Evolutionary conservation across 2,113 vertebrate genomes (phyloP).

Genomic region (Lichenostomus cassidix): DNA sequence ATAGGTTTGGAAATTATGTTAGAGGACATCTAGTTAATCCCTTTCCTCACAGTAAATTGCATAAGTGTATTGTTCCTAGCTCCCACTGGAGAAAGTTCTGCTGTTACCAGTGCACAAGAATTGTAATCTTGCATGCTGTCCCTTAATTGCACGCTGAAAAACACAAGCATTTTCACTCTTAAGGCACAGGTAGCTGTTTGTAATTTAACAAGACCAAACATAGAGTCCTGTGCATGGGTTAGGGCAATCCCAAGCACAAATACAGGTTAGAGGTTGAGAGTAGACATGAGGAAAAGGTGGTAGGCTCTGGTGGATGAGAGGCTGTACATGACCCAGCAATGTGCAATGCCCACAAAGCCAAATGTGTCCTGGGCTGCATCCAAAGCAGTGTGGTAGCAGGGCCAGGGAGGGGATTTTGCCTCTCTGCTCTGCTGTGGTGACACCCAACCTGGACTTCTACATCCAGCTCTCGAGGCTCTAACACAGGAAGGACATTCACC

Average conservation of each 20-base stretch:
- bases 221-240: background rate
- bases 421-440: background rate
- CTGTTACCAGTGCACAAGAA: background rate
- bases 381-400: fast-evolving
- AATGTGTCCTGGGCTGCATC: background rate
- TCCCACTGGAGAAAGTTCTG: background rate
- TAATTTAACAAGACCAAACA: background rate
- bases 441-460: no score
- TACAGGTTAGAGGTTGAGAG: background rate
- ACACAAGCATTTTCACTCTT: background rate
- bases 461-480: background rate
- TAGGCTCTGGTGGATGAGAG: background rate
- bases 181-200: background rate
- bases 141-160: background rate
- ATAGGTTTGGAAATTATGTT: background rate
- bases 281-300: background rate
- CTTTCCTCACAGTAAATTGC: background rate
- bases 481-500: background rate
- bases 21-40: background rate
- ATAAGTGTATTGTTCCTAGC: background rate
- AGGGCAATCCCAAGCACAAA: background rate
- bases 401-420: background rate
- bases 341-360: background rate
- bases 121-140: background rate
- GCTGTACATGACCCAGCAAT: background rate